Evolutionary conservation across 1,140 invertebrate genomes (phyloP).

Genomic region (Drosophila lacertosa): DNA sequence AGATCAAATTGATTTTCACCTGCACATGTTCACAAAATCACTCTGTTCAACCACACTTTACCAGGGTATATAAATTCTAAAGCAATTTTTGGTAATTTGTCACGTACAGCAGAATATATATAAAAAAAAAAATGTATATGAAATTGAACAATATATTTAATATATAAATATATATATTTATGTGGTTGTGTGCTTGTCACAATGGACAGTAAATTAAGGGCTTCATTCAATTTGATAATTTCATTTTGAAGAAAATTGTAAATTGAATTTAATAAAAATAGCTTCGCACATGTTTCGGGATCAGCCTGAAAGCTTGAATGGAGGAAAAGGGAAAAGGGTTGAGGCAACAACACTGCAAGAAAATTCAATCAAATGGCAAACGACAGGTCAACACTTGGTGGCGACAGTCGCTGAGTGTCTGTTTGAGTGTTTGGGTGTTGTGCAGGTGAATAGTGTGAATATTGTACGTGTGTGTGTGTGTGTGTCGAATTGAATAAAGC

Average conservation of each 20-base stretch:
- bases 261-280: conserved; percentile 40
- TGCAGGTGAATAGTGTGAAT: neutral
- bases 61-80: conserved; percentile 42
- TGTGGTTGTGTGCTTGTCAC: conserved; percentile 34
- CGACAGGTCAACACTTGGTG: conserved; percentile 40
- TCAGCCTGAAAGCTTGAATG: conserved; percentile 2
- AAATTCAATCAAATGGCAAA: conserved; percentile 49
- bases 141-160: conserved; percentile 34
- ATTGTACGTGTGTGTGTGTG: conserved; percentile 5
- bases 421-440: conserved; percentile 1
- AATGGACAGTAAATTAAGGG: conserved; percentile 65
- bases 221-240: conserved; percentile 70
- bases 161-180: conserved; percentile 7
- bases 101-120: conserved; percentile 50
- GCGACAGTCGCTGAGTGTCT: conserved; percentile 8
- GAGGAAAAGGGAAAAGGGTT: neutral
- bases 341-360: conserved; percentile 19
- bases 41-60: neutral
- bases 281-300: neutral
- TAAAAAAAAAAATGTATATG: conserved; percentile 27
- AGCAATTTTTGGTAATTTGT: conserved; percentile 57
- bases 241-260: conserved; percentile 61
- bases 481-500: conserved; percentile 9
- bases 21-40: too few species aligned
- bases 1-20: too few species aligned